These are phyloP conservation scores for Heliconius ethilla DNA, from an alignment of 2,888 invertebrate genomes.

Conservation along the genomic window DNA sequence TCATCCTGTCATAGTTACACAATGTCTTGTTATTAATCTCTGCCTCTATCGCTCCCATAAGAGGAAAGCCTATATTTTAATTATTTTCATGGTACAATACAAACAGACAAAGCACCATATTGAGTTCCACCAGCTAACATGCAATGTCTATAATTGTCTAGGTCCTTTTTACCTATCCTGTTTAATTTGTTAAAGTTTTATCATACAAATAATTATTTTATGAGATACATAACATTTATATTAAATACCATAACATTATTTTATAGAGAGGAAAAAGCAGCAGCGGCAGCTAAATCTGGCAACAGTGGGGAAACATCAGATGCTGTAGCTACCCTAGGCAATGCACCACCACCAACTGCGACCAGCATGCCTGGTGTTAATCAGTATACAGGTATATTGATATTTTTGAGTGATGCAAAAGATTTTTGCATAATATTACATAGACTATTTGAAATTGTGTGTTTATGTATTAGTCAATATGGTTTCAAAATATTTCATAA, in stretches of 20 bases:
- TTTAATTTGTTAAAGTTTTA: too few species aligned
- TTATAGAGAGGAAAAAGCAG: slow-evolving; percentile 82
- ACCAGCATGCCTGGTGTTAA: slow-evolving; percentile 84
- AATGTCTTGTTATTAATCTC: too few species aligned
- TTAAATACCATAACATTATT: slow-evolving; percentile 36
- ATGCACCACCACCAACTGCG: slow-evolving; percentile 63
- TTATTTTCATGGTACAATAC: not conserved
- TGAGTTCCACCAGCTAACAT: too few species aligned
- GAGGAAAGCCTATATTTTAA: not conserved
- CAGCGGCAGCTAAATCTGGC: slow-evolving; percentile 68
- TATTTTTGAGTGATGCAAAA: not conserved
- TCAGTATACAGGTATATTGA: slow-evolving; percentile 84
- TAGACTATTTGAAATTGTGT: not conserved
- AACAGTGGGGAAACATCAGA: slow-evolving; percentile 62
- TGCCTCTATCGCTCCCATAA: not conserved
- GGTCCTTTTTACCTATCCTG: not conserved
- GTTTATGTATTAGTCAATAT: not conserved
- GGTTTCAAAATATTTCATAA: slow-evolving; percentile 5
- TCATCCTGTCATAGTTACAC: too few species aligned
- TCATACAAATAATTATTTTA: not conserved
- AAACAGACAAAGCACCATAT: too few species aligned
- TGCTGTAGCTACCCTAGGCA: slow-evolving; percentile 52
- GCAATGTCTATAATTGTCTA: too few species aligned
- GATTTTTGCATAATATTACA: not conserved
- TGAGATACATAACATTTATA: not conserved